Base-by-base conservation (phyloP, 2,797 vertebrate genomes). In the Lindbergichthys nudifrons region DNA sequence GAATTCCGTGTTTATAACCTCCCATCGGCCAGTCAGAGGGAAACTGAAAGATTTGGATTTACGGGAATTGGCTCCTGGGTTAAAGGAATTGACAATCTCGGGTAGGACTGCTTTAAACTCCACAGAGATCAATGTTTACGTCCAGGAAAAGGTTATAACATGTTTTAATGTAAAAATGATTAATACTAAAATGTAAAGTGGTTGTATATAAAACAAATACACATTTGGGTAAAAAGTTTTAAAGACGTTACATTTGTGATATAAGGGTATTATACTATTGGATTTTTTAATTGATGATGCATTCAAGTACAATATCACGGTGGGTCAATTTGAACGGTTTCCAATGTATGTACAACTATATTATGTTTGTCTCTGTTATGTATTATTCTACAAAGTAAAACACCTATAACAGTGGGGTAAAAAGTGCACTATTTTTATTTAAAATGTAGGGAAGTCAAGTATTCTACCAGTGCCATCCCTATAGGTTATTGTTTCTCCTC, bases 31-130 rank as follows among this genome's bases (percentile, higher is more conserved):
- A 64, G 75, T 92, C 71, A 92, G 21, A 90, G 72, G 79, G 91
- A 93, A 92, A 92, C 67, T 63, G 88, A 92, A 93, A 68, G 39
- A 1, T 56, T 51, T 0, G 65, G 64, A 76, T 86, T 89, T 87
- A 84, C 68, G 54, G 73, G 80, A 88, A 84, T 12, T 48, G 1
- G 2, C 23, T 18, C 4, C 1, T n/a, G 59, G 3, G 0, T 48
- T 82, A 26, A 42, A 13, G 69, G 51, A 84, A 85, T n/a, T 4
- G 10, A 5, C 1, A 12, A 14, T 7, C 4, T 6, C 3, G 1
- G 13, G 16, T 12, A 1, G 63, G 43, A 32, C 5, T 46, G 16
- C 1, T 18, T 53, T 4, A 12, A 13, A 50, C 36, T 23, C n/a
- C 13, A 42, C 23, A 10, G 4, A 21, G 13, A 6, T n/a, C 39